Evolutionary conservation across 2,113 vertebrate genomes (phyloP), one percentile per base, ranked within the genome.

Genomic region (Columbina picui): DNA sequence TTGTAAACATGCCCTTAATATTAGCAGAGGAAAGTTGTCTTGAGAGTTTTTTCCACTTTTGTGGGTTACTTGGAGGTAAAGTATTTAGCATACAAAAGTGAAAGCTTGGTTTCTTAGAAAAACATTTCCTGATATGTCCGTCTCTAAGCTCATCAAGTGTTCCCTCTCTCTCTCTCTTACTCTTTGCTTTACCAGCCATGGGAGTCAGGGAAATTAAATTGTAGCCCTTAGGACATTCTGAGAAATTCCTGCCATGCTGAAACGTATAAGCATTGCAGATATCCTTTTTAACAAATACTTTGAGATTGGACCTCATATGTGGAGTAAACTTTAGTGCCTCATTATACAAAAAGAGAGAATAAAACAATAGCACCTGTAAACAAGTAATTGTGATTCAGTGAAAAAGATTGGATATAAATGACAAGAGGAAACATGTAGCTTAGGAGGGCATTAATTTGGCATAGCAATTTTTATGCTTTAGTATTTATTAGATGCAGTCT

Each of bases 51-150:
- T 73, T 64, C 32, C 77, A 39, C 30, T 74, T 45, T 81, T 27
- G 38, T 22, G 84, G 20, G 20, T 70, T 32, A 56, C 17, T 3
- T 78, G 16, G 32, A 78, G 9, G 23, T 12, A 55, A 89, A 61
- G 5, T 27, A 45, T 52, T 73, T 26, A 38, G 15, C n/a, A 47
- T 14, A 45, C 8, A 74, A 30, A 50, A 91, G 21, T 1, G 14
- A 81, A 61, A 82, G 15, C 27, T 45, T 63, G 18, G 5, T 32
- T 84, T 84, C 19, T 30, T 67, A 14, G 23, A 22, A n/a, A 38
- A 73, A 61, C 0, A 0, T 57, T 47, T 38, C 25, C 4, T 49
- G 56, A 1, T 6, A 12, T 4, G 6, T 34, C 14, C 19, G 32
- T 4, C 10, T 61, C n/a, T 43, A 27, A 81, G 5, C 26, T 17